These are phyloP conservation scores for Arnoldichthys spilopterus DNA, from an alignment of 2,797 vertebrate genomes.

Conservation along the genomic window DNA sequence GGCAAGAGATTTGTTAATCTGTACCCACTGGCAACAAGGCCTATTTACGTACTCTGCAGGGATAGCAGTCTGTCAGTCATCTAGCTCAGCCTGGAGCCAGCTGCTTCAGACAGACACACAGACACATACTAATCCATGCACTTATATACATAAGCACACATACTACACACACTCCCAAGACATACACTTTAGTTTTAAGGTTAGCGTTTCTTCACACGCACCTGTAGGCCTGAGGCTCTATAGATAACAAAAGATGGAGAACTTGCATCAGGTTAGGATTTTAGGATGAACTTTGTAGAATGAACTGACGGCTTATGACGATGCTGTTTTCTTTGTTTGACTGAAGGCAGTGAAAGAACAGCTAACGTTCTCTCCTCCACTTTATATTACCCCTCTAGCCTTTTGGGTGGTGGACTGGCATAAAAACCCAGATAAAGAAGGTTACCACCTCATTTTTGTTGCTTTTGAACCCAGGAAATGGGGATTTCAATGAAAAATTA, in stretches of 20 bases:
- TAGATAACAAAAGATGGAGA: slow-evolving; percentile 42
- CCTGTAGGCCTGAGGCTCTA: slow-evolving; percentile 27
- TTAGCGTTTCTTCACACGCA: slow-evolving; percentile 53
- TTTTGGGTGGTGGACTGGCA: not conserved
- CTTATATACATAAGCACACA: not conserved
- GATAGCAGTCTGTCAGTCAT: slow-evolving; percentile 59
- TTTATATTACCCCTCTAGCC: not conserved
- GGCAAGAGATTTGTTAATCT: slow-evolving; percentile 4
- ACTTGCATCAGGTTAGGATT: not conserved
- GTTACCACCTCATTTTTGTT: not conserved
- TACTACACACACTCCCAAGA: not conserved
- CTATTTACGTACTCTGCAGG: slow-evolving; percentile 33
- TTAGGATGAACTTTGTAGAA: not conserved
- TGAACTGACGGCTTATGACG: too few relatives aligned
- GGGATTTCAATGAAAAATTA: not conserved
- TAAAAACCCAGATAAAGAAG: not conserved
- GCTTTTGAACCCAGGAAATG: not conserved
- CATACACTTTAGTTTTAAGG: slow-evolving; percentile 28
- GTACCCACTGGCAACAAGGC: slow-evolving; percentile 5
- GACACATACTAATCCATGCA: not conserved
- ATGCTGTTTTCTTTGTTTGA: too few relatives aligned
- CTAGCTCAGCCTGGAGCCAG: slow-evolving; percentile 47
- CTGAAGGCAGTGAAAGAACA: not conserved
- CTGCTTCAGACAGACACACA: slow-evolving; percentile 30
- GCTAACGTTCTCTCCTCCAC: not conserved